Evolutionary conservation across 2,113 vertebrate genomes (phyloP), one percentile per base, ranked within the genome.

Genomic region (Rhynchomys soricoides): DNA sequence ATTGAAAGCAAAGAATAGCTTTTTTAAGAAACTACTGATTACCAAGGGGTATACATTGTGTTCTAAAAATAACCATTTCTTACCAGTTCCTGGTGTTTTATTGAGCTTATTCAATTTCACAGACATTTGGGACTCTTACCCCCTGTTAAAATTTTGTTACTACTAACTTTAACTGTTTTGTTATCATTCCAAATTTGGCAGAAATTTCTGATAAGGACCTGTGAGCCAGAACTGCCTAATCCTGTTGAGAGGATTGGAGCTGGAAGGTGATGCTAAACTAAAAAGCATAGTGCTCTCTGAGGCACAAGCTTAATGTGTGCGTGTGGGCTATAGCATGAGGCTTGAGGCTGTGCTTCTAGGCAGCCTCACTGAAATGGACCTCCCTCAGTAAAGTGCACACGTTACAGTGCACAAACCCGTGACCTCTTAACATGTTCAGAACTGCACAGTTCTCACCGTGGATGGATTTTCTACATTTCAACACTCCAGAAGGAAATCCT

Each of bases 11-110:
- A 88, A 97, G 85, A 95, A 89, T 11, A 79, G 68, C 77, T 95
- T 95, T 97, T 96, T 89, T 66, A 97, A 90, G 52, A 94, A 91
- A 86, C 70, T 55, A 24, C 64, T 96, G 86, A 93, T 95, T 96
- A 96, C 83, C 70, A 95, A 91, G 19, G 62, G 40, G 26, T 79
- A 66, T 89, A 86, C 78, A 55, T 92, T 91, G 74, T 93, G 22
- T 82, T 95, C 86, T 64, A 74, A 68, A 94, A 96, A 86, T 55
- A 50, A 62, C 82, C 26, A 21, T 92, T 95, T 96, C 90, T 17
- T 86, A 95, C 74, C 77, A 93, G 19, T 82, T 95, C 93, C 86
- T 96, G 71, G 87, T 45, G 55, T 90, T 88, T 94, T 85, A 88
- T 95, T 95, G 85, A 81, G 68, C 78, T 92, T 92, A 91, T 57